A percentile compares a stretch with the other conserved stretches of the same genome.
Conservation (phyloP, 1,140 invertebrate genomes). For the Lepidotrigona ventralis region DNA sequence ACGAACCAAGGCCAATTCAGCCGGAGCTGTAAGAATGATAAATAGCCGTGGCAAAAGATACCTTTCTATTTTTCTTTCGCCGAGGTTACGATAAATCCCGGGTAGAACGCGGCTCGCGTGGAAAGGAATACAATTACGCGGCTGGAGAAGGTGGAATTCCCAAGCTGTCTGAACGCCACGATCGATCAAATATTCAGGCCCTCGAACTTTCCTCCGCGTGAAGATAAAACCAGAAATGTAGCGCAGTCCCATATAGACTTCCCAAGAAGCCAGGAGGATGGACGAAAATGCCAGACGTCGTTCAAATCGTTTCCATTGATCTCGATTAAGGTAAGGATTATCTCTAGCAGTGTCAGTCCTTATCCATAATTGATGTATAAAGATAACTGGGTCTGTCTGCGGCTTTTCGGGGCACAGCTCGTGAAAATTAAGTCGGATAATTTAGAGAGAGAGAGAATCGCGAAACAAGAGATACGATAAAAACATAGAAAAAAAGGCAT, state of each 20-base stretch:
- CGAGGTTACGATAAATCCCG: not conserved
- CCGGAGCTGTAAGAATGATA: not conserved
- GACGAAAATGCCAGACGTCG: not conserved
- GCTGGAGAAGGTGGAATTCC: not conserved
- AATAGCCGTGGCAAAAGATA: not conserved
- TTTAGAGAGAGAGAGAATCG: no score
- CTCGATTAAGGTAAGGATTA: conserved; percentile 7
- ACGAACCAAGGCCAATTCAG: not conserved
- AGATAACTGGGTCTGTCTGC: not conserved
- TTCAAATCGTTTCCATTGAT: not conserved
- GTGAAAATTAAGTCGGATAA: not conserved
- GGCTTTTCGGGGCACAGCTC: not conserved
- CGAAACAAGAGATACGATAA: no score
- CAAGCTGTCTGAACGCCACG: not conserved
- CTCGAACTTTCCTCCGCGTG: not conserved
- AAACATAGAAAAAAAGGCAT: not conserved
- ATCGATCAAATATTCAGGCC: not conserved
- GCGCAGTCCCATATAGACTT: not conserved
- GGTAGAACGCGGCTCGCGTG: not conserved
- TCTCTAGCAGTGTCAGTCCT: conserved; percentile 9
- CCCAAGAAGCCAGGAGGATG: not conserved
- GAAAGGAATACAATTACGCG: not conserved
- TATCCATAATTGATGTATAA: not conserved
- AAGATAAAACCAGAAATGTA: not conserved
- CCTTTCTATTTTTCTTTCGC: not conserved